Evolutionary conservation across 2,888 invertebrate genomes (phyloP).

Genomic region (Nemapogon koenigi): DNA sequence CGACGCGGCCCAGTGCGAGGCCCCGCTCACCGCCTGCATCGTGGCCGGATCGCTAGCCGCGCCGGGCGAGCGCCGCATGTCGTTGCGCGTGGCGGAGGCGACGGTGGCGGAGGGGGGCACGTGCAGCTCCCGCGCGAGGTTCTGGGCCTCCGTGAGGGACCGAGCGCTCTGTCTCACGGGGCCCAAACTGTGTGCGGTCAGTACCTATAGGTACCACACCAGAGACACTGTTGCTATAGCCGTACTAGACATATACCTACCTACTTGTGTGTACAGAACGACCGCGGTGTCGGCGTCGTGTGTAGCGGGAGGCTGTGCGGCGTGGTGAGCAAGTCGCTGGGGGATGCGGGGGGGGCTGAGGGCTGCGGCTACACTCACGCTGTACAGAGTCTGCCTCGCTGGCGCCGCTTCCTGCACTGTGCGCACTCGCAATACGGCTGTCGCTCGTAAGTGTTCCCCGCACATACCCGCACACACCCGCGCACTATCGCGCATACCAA

Average conservation of each 20-base stretch:
- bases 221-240: not conserved
- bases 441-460: constrained; percentile 22
- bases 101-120: constrained; percentile 14
- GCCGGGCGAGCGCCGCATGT: constrained; percentile 14
- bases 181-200: constrained; percentile 30
- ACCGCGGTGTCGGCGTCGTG: constrained; percentile 42
- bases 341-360: constrained; percentile 12
- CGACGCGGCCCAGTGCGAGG: constrained; percentile 21
- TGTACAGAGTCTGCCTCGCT: constrained; percentile 31
- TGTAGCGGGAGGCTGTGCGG: constrained; percentile 44
- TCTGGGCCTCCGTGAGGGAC: constrained; percentile 26
- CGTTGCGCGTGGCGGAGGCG: constrained; percentile 21
- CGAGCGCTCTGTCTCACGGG: constrained; percentile 33
- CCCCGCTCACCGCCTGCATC: too few species aligned
- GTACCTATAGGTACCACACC: not conserved
- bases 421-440: constrained; percentile 32
- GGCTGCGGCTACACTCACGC: constrained; percentile 31
- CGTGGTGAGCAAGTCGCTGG: constrained; percentile 28
- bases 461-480: not conserved
- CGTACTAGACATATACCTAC: not conserved
- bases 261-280: constrained; percentile 23
- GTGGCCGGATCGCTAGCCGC: constrained; percentile 11
- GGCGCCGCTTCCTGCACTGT: constrained; percentile 41
- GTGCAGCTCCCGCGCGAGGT: constrained; percentile 24
- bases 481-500: too few species aligned